Base-by-base conservation (phyloP, 2,888 invertebrate species). In the Phaonia tiefii region DNA sequence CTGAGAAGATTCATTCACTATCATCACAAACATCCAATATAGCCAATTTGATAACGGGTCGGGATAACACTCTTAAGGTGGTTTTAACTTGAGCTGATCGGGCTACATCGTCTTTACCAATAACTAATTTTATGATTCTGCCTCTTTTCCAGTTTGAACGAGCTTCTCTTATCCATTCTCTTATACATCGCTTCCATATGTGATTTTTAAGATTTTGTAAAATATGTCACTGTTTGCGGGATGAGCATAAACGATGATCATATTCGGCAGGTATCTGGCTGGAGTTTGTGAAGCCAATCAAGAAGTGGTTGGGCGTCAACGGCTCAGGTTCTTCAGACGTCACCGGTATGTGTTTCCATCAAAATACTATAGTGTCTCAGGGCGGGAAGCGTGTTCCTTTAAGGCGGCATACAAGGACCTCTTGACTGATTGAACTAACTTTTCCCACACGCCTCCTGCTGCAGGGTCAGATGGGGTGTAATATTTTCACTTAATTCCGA, bases 381-480 rank as follows among this genome's bases (percentile, higher is more conserved):
- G 0, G 3, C 67, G 69, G 0, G 82, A 79, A 0, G 80, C 46
- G 25, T 73, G 17, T 17, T 81, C 81, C 26, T 76, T 80, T 56
- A 84, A 42, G 51, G 75, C 69, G 0, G 15, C 26, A 1, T 11
- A 39, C 2, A 84, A 20, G 1, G 65, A 17, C 8, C 31, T 31
- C 60, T 81, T 83, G 0, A 83, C 79, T 1, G 77, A 82, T 37
- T 72, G 83, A 0, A 84, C 75, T 0, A 84, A 20, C 17, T 79
- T 37, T n/a, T 83, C 81, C 86, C 85, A 86, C 22, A 79, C 72
- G 0, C 85, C 86, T 4, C 84, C 85, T 65, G 81, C 83, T 15
- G 66, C 51, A 1, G 83, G 84, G 20, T 81, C 49, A 2, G 54
- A 31, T n/a, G 83, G 82, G 1, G 74, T 78, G 51, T 83, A 83